phyloP scores from a whole-genome alignment of 1,140 invertebrate genomes.

The Pantala flavescens region DNA sequence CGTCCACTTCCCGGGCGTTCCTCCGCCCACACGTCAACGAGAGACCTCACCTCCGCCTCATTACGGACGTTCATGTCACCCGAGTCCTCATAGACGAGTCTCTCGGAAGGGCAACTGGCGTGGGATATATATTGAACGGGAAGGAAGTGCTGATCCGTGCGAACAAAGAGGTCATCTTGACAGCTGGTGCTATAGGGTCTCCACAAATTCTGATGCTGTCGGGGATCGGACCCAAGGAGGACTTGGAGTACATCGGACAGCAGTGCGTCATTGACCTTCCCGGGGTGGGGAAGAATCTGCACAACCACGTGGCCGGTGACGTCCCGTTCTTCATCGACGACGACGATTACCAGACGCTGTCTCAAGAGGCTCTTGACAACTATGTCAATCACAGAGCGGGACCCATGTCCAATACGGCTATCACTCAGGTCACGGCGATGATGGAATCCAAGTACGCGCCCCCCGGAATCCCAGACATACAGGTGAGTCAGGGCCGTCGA shows the following conservation, averaged over 20 bases:
- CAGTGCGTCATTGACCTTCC: constrained; percentile 45
- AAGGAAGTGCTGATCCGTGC: constrained; percentile 33
- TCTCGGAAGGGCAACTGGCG: constrained; percentile 48
- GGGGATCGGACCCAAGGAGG: constrained; percentile 54
- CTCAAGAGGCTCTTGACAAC: constrained; percentile 38
- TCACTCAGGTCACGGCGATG: constrained; percentile 28
- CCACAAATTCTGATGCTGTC: constrained; percentile 57
- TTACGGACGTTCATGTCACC: constrained; percentile 51
- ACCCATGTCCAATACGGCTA: constrained; percentile 49
- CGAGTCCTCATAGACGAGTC: constrained; percentile 53
- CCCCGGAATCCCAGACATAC: constrained; percentile 45
- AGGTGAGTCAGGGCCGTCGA: background rate
- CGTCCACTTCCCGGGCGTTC: constrained; percentile 51
- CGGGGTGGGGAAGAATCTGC: constrained; percentile 64
- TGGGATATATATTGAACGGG: constrained; percentile 49
- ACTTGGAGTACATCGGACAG: constrained; percentile 38
- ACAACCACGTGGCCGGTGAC: constrained; percentile 56
- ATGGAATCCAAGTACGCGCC: constrained; percentile 32
- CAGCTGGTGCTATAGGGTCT: constrained; percentile 46
- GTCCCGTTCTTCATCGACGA: constrained; percentile 39
- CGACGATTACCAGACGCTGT: constrained; percentile 47
- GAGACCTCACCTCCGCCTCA: constrained; percentile 57
- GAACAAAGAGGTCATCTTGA: constrained; percentile 26
- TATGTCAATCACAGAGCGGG: constrained; percentile 47
- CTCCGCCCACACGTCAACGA: constrained; percentile 37